Evolutionary conservation across 2,888 invertebrate species (phyloP).

Genomic region (Lobophora halterata): DNA sequence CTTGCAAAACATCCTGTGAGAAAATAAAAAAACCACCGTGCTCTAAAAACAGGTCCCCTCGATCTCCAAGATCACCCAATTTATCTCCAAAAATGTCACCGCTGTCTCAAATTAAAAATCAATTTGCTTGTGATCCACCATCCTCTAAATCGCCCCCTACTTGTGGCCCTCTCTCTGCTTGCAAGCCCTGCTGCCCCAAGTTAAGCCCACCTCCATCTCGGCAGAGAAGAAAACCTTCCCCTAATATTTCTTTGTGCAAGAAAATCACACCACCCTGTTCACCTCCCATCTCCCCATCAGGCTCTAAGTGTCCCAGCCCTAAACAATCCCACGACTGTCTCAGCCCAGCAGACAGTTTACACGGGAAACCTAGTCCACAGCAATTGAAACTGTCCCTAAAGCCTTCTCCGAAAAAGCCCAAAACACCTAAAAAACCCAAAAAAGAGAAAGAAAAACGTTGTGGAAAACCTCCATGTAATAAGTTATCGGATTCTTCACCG

Average conservation of each 20-base stretch:
- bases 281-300: not conserved
- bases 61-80: slow-evolving; percentile 5
- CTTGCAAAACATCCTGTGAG: slow-evolving; percentile 36
- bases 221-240: slow-evolving; percentile 1
- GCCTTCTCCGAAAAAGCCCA: not conserved
- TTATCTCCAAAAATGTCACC: not conserved
- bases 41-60: not conserved
- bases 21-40: slow-evolving; percentile 34
- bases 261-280: slow-evolving; percentile 1
- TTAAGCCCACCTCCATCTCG: not conserved
- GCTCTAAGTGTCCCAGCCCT: not conserved
- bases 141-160: no score
- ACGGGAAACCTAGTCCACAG: not conserved
- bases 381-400: not conserved
- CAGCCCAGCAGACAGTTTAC: not conserved
- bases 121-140: no score
- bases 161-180: no score
- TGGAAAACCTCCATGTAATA: not conserved
- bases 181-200: no score
- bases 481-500: slow-evolving; percentile 1
- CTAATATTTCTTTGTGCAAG: not conserved
- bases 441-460: slow-evolving; percentile 6
- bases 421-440: slow-evolving; percentile 7
- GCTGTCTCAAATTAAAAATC: not conserved
- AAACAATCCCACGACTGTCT: slow-evolving; percentile 6